phyloP scores from a whole-genome alignment of 2,113 vertebrate genomes.

The Pseudonaja textilis region DNA sequence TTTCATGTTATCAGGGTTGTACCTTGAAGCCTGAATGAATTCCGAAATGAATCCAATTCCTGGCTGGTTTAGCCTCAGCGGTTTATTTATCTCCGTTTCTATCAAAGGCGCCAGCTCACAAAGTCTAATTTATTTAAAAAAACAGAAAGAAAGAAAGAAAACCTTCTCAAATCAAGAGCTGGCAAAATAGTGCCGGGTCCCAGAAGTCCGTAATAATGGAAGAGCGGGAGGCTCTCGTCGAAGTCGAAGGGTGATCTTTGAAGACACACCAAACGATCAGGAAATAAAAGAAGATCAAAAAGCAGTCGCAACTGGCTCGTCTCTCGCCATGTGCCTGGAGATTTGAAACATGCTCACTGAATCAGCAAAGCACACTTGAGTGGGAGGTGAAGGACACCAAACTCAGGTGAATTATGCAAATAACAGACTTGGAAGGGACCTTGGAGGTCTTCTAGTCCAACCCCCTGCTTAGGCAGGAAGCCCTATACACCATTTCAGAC shows the following conservation, averaged over 20 bases:
- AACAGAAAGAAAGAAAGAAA: no score
- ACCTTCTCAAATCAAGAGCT: conserved; percentile 19
- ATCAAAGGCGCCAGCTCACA: conserved; percentile 45
- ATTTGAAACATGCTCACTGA: not conserved
- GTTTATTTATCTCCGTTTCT: conserved; percentile 54
- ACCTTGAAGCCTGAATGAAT: conserved; percentile 45
- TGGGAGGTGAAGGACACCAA: not conserved
- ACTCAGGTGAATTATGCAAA: not conserved
- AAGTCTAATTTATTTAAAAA: conserved; percentile 38
- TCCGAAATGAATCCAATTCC: conserved; percentile 57
- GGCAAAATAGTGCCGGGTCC: conserved; percentile 10
- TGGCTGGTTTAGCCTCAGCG: conserved; percentile 36
- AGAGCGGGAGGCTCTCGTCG: conserved; percentile 20
- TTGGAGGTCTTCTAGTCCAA: no score
- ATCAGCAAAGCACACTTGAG: fast-evolving
- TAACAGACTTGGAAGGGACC: no score
- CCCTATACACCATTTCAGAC: no score
- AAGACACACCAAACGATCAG: not conserved
- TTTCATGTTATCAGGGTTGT: conserved; percentile 33
- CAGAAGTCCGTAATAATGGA: conserved; percentile 10
- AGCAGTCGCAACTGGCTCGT: not conserved
- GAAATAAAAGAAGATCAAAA: not conserved
- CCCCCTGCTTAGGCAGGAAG: no score
- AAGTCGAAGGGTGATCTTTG: conserved; percentile 7
- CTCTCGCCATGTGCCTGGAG: not conserved